Conservation (phyloP, 2,888 invertebrate genomes). For the Drosophila colorata region DNA sequence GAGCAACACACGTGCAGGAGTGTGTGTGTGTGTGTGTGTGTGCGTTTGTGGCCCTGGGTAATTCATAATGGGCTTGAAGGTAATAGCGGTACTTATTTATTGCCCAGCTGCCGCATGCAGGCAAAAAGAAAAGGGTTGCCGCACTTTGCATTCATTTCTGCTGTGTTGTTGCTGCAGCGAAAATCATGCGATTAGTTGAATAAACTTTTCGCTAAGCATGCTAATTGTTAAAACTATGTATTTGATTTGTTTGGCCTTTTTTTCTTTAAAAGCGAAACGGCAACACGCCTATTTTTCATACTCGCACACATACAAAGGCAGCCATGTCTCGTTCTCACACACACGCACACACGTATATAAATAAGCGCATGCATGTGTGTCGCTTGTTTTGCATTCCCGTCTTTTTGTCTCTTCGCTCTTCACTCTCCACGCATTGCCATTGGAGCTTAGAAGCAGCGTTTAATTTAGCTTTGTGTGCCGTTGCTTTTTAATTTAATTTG, state of each 20-base stretch:
- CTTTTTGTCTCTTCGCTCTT: slow-evolving; percentile 55
- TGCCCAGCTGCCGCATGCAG: slow-evolving; percentile 53
- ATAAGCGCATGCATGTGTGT: slow-evolving; percentile 40
- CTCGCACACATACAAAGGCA: slow-evolving; percentile 48
- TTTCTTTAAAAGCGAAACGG: slow-evolving; percentile 56
- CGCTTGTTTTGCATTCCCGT: slow-evolving; percentile 69
- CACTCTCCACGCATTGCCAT: slow-evolving; percentile 38
- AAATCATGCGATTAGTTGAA: slow-evolving; percentile 34
- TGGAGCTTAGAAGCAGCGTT: slow-evolving; percentile 34
- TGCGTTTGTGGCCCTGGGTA: slow-evolving; percentile 11
- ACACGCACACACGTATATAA: slow-evolving; percentile 42
- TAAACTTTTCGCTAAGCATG: slow-evolving; percentile 26
- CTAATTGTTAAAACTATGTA: slow-evolving; percentile 58
- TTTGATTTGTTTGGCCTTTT: slow-evolving; percentile 48
- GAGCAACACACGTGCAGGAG: slow-evolving; percentile 47
- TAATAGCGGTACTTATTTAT: slow-evolving; percentile 47
- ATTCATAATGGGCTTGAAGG: slow-evolving; percentile 51
- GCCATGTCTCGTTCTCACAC: slow-evolving; percentile 70
- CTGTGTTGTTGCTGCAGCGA: slow-evolving; percentile 17
- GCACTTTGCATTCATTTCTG: slow-evolving; percentile 27
- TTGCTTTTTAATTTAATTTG: slow-evolving; percentile 54
- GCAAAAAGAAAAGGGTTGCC: slow-evolving; percentile 54
- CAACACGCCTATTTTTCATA: slow-evolving; percentile 76
- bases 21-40: slow-evolving; percentile 2
- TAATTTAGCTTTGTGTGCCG: slow-evolving; percentile 40